These are phyloP conservation scores for Heteropelma amictum DNA, from an alignment of 2,888 invertebrate species.

Conservation along the genomic window DNA sequence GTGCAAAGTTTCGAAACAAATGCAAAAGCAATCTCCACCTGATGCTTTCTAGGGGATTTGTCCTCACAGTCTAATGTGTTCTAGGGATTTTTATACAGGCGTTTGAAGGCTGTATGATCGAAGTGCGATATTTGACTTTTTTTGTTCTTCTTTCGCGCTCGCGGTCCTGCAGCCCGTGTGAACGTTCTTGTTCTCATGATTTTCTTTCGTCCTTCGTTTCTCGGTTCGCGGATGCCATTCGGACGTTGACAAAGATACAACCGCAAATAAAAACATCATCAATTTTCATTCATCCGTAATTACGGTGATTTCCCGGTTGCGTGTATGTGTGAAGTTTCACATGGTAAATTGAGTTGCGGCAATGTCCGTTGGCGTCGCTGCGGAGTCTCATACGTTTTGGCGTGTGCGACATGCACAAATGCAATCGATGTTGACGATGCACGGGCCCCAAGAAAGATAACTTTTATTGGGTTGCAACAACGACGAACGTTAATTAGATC, in stretches of 20 bases:
- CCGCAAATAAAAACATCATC: slow-evolving; percentile 6
- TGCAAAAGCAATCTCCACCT: too few relatives aligned
- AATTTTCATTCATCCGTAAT: slow-evolving; percentile 29
- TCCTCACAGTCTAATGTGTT: too few relatives aligned
- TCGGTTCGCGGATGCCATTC: slow-evolving; percentile 49
- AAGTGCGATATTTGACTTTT: too few relatives aligned
- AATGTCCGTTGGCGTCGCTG: slow-evolving; percentile 1
- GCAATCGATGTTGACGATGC: neutral
- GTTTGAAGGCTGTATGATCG: too few relatives aligned
- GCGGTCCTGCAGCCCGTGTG: slow-evolving; percentile 40
- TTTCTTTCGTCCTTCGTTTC: slow-evolving; percentile 16
- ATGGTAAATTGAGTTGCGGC: neutral
- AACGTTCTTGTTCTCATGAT: slow-evolving; percentile 58
- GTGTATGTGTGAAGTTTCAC: neutral
- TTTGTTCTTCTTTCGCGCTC: neutral
- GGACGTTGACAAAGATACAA: slow-evolving; percentile 11
- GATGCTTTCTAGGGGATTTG: too few relatives aligned
- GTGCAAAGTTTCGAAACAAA: too few relatives aligned
- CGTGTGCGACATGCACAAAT: neutral
- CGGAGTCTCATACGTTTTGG: neutral
- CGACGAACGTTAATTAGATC: neutral
- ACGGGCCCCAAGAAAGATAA: neutral
- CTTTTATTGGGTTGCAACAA: neutral
- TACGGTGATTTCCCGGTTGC: neutral
- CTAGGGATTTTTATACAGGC: too few relatives aligned